Evolutionary conservation across 2,888 invertebrate species (phyloP).

Genomic region (Drosophila barbarae): DNA sequence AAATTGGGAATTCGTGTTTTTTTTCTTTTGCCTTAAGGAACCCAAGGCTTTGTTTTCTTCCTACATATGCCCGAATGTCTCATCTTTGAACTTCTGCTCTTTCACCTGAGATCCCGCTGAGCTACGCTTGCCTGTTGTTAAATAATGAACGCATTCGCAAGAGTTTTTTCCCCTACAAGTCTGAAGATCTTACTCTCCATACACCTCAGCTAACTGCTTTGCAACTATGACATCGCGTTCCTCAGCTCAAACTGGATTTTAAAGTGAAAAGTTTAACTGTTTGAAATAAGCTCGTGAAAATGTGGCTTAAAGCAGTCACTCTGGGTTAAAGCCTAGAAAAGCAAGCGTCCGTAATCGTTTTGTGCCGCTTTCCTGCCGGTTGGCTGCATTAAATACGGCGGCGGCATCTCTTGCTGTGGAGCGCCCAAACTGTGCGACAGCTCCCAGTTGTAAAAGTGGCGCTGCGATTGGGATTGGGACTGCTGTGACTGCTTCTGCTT

Average conservation of each 20-base stretch:
- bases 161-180: neutral
- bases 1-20: neutral
- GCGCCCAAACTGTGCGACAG: conserved; percentile 66
- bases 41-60: neutral
- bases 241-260: neutral
- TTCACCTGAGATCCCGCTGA: neutral
- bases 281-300: conserved; percentile 7
- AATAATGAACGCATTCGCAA: neutral
- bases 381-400: conserved; percentile 60
- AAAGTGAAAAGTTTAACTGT: neutral
- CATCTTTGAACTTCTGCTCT: neutral
- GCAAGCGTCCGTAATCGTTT: conserved; percentile 73
- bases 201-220: neutral
- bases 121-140: neutral
- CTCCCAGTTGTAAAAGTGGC: conserved; percentile 69
- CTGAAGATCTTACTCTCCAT: neutral
- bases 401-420: conserved; percentile 58
- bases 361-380: conserved; percentile 61
- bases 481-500: conserved; percentile 57
- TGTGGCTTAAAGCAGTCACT: conserved; percentile 20
- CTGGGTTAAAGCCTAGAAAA: conserved; percentile 47
- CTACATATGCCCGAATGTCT: neutral
- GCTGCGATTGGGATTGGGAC: conserved; percentile 56
- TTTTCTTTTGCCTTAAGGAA: neutral
- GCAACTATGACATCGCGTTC: neutral